phyloP scores from a whole-genome alignment of 1,140 invertebrate species.

The Alviniconcha marisindica region DNA sequence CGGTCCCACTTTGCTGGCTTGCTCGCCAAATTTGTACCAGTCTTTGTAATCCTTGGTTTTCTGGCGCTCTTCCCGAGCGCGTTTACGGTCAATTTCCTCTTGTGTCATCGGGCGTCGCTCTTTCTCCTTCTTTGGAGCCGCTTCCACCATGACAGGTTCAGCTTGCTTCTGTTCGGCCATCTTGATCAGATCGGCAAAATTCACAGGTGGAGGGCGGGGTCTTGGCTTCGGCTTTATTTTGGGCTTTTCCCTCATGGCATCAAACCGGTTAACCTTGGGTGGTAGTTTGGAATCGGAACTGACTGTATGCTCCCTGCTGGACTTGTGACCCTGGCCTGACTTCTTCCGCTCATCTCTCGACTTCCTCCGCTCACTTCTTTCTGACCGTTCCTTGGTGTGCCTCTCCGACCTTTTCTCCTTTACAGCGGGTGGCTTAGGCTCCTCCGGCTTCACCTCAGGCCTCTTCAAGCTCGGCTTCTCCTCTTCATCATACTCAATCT shows the following conservation, averaged over 20 bases:
- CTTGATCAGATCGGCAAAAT: slow-evolving; percentile 35
- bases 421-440: not conserved
- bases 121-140: slow-evolving; percentile 17
- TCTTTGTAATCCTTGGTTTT: slow-evolving; percentile 35
- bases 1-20: not conserved
- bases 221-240: slow-evolving; percentile 25
- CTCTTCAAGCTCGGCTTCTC: slow-evolving; percentile 33
- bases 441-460: slow-evolving; percentile 29
- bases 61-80: slow-evolving; percentile 2
- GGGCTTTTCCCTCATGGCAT: not conserved
- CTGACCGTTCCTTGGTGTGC: not conserved
- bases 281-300: not conserved
- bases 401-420: not conserved
- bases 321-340: not conserved
- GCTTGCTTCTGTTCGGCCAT: slow-evolving; percentile 36
- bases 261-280: slow-evolving; percentile 1
- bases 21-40: slow-evolving; percentile 24
- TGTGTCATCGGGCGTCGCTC: slow-evolving; percentile 32
- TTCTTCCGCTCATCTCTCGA: not conserved
- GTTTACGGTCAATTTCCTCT: slow-evolving; percentile 26
- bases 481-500: slow-evolving; percentile 9
- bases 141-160: slow-evolving; percentile 36
- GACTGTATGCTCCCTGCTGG: too few relatives aligned
- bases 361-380: not conserved
- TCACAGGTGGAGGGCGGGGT: slow-evolving; percentile 11